phyloP scores from a whole-genome alignment of 2,888 invertebrate genomes.

The Criorhina ranunculi region DNA sequence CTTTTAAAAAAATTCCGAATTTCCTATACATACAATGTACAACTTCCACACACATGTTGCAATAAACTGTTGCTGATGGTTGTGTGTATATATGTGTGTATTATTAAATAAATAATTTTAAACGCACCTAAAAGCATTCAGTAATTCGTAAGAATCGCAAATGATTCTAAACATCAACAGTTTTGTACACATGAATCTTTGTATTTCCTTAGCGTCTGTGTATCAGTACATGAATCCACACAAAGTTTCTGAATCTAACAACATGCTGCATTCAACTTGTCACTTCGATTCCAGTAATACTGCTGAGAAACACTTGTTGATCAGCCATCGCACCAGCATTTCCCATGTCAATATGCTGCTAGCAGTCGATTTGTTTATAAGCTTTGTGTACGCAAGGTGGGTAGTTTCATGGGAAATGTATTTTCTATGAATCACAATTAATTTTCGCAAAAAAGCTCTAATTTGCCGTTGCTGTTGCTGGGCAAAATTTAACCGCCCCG shows the following conservation, averaged over 20 bases:
- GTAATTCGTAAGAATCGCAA: background rate
- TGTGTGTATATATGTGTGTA: too few relatives aligned
- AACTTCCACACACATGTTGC: background rate
- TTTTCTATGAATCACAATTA: constrained; percentile 69
- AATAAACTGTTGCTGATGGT: too few relatives aligned
- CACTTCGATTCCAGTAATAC: constrained; percentile 20
- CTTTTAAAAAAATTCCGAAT: background rate
- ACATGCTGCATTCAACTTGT: constrained; percentile 19
- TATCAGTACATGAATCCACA: background rate
- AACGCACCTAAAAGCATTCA: constrained; percentile 5
- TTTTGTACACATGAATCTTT: background rate
- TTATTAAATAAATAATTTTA: background rate
- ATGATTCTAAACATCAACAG: background rate
- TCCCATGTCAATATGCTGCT: constrained; percentile 30
- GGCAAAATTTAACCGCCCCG: constrained; percentile 64
- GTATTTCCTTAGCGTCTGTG: background rate
- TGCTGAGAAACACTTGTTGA: constrained; percentile 53
- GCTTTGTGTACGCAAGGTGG: constrained; percentile 45
- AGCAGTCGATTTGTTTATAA: background rate
- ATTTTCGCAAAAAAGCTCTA: constrained; percentile 61
- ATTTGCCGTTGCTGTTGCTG: constrained; percentile 68
- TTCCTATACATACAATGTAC: too few relatives aligned
- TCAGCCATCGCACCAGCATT: constrained; percentile 20
- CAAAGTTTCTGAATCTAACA: background rate
- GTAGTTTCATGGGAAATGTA: constrained; percentile 25